Percentiles rank a stretch among this genome's conserved stretches.
Conservation (phyloP, 2,888 invertebrate genomes). For the Phrixothrix hirtus region DNA sequence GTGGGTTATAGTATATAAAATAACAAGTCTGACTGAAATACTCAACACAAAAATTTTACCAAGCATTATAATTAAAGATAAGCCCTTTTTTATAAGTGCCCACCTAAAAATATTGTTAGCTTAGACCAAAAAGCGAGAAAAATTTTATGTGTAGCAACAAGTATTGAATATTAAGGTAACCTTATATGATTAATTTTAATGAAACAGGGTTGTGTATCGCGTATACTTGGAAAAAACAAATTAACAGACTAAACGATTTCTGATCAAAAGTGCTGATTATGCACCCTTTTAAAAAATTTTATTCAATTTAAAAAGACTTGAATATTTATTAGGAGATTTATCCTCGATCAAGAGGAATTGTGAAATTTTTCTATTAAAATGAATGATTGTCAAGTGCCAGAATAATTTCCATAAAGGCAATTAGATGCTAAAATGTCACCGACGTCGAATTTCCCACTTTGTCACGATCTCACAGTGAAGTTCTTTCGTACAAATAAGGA, state of each 20-base stretch:
- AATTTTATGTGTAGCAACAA: too few relatives aligned
- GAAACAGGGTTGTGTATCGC: too few relatives aligned
- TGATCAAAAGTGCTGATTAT: background rate
- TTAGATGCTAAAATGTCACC: slow-evolving; percentile 12
- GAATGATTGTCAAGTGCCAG: background rate
- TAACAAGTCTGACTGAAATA: too few relatives aligned
- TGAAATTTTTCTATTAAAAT: background rate
- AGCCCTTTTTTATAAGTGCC: too few relatives aligned
- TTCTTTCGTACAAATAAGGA: background rate
- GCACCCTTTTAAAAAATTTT: background rate
- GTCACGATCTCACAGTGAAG: background rate
- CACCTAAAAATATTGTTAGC: too few relatives aligned
- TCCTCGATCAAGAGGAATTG: background rate
- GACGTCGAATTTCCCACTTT: background rate
- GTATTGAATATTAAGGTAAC: too few relatives aligned
- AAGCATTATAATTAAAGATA: too few relatives aligned
- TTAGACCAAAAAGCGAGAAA: too few relatives aligned
- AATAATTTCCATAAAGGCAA: slow-evolving; percentile 18
- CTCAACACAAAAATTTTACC: too few relatives aligned
- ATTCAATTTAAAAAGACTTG: background rate
- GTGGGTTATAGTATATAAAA: too few relatives aligned
- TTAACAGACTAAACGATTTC: background rate
- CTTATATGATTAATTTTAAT: too few relatives aligned
- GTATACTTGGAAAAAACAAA: too few relatives aligned
- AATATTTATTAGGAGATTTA: background rate